phyloP scores from a whole-genome alignment of 2,888 invertebrate genomes.

The Dendrolimus houi region DNA sequence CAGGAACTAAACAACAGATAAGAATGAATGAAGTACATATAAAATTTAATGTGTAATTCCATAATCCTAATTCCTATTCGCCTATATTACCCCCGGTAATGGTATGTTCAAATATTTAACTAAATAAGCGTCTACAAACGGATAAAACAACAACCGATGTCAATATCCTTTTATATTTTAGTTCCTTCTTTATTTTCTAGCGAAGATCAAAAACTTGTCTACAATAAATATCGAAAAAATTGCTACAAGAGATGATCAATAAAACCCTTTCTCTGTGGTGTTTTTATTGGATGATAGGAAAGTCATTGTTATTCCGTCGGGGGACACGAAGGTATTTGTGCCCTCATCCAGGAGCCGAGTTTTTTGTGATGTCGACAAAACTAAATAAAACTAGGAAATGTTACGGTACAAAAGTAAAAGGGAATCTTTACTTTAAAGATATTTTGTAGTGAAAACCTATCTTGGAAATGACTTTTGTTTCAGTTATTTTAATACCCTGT shows the following conservation, averaged over 20 bases:
- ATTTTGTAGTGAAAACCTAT: background rate
- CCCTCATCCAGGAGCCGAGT: constrained; percentile 3
- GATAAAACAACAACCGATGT: no score
- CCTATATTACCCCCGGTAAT: no score
- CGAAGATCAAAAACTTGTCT: background rate
- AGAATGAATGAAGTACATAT: no score
- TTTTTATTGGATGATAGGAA: constrained; percentile 1
- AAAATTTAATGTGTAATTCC: no score
- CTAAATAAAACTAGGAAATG: constrained; percentile 6
- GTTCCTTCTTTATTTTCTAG: background rate
- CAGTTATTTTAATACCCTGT: background rate
- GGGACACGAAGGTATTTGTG: constrained; percentile 12
- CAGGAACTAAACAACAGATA: no score
- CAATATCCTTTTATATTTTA: background rate
- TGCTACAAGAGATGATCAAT: constrained; percentile 2
- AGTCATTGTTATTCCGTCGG: constrained; percentile 13
- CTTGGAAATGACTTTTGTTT: background rate
- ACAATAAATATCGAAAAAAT: constrained; percentile 2
- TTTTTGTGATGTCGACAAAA: constrained; percentile 10
- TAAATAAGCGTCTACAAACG: no score
- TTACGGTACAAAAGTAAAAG: constrained; percentile 1
- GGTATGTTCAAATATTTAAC: no score
- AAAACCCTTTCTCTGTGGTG: constrained; percentile 2
- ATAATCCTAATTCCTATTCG: no score
- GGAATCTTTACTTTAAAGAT: background rate